phyloP scores from a whole-genome alignment of 2,113 vertebrate species.

The Fulica atra region DNA sequence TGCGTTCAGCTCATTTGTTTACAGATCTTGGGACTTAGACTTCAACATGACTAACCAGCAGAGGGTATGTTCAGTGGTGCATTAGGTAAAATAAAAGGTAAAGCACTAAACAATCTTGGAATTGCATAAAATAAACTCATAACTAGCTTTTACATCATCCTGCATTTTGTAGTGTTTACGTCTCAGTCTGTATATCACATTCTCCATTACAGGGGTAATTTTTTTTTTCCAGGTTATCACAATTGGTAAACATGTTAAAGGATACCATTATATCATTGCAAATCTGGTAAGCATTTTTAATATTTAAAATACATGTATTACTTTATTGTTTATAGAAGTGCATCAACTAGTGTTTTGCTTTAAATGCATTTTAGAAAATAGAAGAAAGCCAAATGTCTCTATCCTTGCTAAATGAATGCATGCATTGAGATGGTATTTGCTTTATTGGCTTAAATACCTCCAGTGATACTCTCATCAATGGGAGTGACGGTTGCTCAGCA shows the following conservation, averaged over 20 bases:
- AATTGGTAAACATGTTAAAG: conserved; percentile 97
- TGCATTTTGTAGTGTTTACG: neutral
- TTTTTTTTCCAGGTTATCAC: conserved; percentile 89
- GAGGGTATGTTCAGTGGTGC: neutral
- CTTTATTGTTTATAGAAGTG: neutral
- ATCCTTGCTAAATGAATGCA: neutral
- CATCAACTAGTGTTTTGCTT: neutral
- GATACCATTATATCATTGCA: conserved; percentile 98
- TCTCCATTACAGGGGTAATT: neutral
- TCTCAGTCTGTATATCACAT: neutral
- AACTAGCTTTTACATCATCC: neutral
- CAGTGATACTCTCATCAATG: neutral
- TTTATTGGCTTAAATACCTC: neutral
- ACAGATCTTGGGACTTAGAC: neutral
- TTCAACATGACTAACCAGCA: neutral
- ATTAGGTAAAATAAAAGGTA: neutral
- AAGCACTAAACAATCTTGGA: neutral
- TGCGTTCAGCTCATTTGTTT: neutral
- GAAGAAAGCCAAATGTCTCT: neutral
- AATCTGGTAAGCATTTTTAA: conserved; percentile 89
- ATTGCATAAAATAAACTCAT: neutral
- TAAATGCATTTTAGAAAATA: neutral
- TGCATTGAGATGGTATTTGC: neutral
- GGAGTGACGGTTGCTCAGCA: neutral
- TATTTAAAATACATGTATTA: neutral